These are phyloP conservation scores for Amphiprion clarkii DNA, from an alignment of 2,797 vertebrate genomes.

Conservation along the genomic window DNA sequence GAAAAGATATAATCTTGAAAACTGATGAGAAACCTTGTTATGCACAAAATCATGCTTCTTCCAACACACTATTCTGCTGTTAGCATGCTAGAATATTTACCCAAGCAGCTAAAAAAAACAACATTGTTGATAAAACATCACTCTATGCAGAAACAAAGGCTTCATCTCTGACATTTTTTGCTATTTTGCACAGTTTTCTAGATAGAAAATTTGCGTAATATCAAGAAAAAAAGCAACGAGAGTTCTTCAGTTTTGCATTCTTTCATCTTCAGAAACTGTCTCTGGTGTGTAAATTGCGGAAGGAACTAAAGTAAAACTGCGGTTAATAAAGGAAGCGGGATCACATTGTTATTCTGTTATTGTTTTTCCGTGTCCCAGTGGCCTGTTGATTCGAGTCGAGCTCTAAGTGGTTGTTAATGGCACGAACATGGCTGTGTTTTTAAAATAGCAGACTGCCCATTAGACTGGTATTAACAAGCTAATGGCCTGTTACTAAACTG, in stretches of 20 bases:
- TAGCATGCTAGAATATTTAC: too few relatives aligned
- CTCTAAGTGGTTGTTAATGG: conserved; percentile 85
- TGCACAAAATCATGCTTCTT: background rate
- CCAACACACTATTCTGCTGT: too few relatives aligned
- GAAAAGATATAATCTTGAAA: background rate
- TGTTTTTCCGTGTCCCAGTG: conserved; percentile 68
- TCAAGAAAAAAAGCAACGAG: too few relatives aligned
- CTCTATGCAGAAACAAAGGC: too few relatives aligned
- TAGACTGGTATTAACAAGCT: conserved; percentile 88
- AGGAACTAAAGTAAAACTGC: background rate
- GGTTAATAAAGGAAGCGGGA: conserved; percentile 42
- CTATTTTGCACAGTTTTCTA: too few relatives aligned
- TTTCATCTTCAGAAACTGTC: too few relatives aligned
- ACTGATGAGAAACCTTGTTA: background rate
- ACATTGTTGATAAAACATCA: too few relatives aligned
- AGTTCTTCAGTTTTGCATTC: too few relatives aligned
- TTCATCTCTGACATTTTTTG: too few relatives aligned
- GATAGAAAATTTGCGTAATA: too few relatives aligned
- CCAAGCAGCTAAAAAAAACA: too few relatives aligned
- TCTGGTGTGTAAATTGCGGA: background rate
- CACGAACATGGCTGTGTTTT: conserved; percentile 84
- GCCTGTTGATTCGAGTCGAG: conserved; percentile 77
- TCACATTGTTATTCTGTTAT: conserved; percentile 65
- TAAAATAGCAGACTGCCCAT: conserved; percentile 88
- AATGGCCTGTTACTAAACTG: conserved; percentile 90